These are phyloP conservation scores for Alectoris magna DNA, from an alignment of 2,797 vertebrate species.

Conservation along the genomic window DNA sequence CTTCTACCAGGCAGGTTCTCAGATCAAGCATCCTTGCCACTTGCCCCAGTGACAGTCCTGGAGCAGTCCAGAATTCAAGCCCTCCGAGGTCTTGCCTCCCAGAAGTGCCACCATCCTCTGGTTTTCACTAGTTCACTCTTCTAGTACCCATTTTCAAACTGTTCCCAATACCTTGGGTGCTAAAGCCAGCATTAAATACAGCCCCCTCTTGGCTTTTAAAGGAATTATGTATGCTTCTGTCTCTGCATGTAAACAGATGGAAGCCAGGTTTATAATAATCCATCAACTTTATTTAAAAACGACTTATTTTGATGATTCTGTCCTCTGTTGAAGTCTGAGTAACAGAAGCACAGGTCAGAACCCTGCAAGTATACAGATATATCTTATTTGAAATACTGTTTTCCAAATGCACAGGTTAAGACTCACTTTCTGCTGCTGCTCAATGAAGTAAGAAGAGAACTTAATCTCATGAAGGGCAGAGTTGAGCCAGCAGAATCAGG, in stretches of 20 bases:
- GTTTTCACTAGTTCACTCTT: background rate
- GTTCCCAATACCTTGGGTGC: background rate
- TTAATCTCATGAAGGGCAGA: background rate
- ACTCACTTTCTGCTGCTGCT: conserved; percentile 40
- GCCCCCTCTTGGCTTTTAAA: background rate
- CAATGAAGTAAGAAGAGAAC: conserved; percentile 12
- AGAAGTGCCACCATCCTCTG: background rate
- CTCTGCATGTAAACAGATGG: background rate
- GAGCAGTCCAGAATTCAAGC: background rate
- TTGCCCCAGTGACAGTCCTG: background rate
- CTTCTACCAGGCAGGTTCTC: background rate
- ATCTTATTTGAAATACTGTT: background rate
- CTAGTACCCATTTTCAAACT: background rate
- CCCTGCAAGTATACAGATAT: background rate
- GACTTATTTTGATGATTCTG: background rate
- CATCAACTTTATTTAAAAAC: background rate
- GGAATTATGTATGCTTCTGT: background rate
- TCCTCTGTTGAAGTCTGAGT: conserved; percentile 2
- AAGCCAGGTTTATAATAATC: conserved; percentile 26
- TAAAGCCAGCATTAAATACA: background rate
- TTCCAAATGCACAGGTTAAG: conserved; percentile 1
- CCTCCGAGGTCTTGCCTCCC: background rate
- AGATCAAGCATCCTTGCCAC: background rate
- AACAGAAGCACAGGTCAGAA: background rate
- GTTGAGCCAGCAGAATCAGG: conserved; percentile 7